phyloP scores from a whole-genome alignment of 1,140 invertebrate species.

The Dendrolimus kikuchii region DNA sequence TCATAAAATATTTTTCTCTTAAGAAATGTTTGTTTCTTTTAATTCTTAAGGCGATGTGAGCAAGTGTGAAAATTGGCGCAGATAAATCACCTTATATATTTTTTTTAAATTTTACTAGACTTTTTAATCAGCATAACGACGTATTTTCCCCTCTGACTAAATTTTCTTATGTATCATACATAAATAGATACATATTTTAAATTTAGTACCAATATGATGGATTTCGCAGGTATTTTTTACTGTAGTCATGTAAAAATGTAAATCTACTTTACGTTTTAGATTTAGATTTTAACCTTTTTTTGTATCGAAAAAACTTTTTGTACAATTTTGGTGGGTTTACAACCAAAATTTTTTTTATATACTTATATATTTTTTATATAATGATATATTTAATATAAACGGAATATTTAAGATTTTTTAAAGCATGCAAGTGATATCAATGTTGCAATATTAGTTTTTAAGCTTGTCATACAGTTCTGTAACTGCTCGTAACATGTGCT shows the following conservation, averaged over 20 bases:
- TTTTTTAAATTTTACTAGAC: background rate
- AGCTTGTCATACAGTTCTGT: slow-evolving; percentile 11
- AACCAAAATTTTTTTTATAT: slow-evolving; percentile 1
- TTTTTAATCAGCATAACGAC: too few relatives aligned
- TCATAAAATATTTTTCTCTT: too few relatives aligned
- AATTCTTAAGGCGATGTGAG: too few relatives aligned
- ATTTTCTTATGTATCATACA: slow-evolving; percentile 23
- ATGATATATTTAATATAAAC: slow-evolving; percentile 4
- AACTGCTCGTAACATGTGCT: slow-evolving; percentile 10
- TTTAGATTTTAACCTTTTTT: background rate
- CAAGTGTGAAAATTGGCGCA: too few relatives aligned
- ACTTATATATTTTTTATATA: slow-evolving; percentile 1
- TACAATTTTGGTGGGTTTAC: background rate
- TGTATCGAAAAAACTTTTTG: slow-evolving; percentile 2
- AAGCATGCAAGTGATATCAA: slow-evolving; percentile 58
- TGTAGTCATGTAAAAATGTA: slow-evolving; percentile 27
- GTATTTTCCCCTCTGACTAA: slow-evolving; percentile 7
- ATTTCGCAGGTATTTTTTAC: slow-evolving; percentile 20
- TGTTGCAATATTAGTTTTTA: slow-evolving; percentile 66
- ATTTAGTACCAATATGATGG: slow-evolving; percentile 15
- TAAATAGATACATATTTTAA: slow-evolving; percentile 22
- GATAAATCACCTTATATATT: slow-evolving; percentile 3
- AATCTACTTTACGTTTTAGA: slow-evolving; percentile 18
- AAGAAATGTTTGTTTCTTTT: too few relatives aligned
- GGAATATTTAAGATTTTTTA: slow-evolving; percentile 17